A percentile compares a stretch with the other conserved stretches of the same genome.
Conservation (phyloP, 1,140 invertebrate species). For the Grapholita molesta region DNA sequence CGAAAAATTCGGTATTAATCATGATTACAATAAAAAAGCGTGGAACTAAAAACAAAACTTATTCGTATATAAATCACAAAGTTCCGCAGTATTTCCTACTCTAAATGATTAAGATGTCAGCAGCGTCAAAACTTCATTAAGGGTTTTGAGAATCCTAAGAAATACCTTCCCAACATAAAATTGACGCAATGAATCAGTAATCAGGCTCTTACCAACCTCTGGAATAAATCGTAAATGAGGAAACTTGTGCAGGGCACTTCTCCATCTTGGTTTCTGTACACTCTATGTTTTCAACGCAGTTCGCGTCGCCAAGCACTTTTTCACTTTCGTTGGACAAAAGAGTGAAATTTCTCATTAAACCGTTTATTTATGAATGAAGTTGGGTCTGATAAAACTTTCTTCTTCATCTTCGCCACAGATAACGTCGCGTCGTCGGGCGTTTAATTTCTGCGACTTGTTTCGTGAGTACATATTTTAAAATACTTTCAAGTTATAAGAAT, state of each 20-base stretch:
- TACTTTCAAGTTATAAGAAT: not conserved
- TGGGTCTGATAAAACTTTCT: constrained; percentile 9
- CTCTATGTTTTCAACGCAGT: not conserved
- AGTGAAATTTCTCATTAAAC: constrained; percentile 13
- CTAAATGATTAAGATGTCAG: constrained; percentile 23
- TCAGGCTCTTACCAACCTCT: constrained; percentile 28
- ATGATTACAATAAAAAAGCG: no score
- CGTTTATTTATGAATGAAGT: constrained; percentile 17
- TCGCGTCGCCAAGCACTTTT: constrained; percentile 3
- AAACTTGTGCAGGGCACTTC: not conserved
- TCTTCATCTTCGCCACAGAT: not conserved
- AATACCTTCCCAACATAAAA: constrained; percentile 6
- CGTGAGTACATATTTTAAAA: constrained; percentile 3
- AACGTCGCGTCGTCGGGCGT: constrained; percentile 4
- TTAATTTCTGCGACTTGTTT: constrained; percentile 9
- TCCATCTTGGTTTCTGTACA: not conserved
- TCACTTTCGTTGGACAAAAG: constrained; percentile 10
- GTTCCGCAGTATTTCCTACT: not conserved
- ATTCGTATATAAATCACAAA: not conserved
- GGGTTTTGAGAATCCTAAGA: not conserved
- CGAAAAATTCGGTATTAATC: no score
- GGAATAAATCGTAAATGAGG: constrained; percentile 13
- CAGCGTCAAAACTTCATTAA: constrained; percentile 26
- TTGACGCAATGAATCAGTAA: constrained; percentile 29
- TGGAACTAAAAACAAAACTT: not conserved